These are phyloP conservation scores for Ips nitidus DNA, from an alignment of 1,140 invertebrate genomes.

Conservation along the genomic window DNA sequence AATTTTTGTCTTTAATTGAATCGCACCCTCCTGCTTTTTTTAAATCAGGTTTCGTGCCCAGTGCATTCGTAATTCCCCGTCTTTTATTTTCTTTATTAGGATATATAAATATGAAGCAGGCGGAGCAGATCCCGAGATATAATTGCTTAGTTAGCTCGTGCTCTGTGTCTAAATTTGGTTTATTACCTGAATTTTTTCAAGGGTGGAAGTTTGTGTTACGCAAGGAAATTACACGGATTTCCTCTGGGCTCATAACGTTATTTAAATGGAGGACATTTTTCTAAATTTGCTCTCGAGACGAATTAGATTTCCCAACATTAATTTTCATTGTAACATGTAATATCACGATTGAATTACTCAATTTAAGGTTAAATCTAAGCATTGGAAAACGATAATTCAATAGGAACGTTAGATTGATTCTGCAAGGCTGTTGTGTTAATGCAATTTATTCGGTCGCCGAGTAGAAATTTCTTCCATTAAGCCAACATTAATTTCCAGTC, in stretches of 20 bases:
- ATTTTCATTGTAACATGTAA: too few relatives aligned
- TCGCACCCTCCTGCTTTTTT: constrained; percentile 42
- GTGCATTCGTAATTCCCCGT: constrained; percentile 44
- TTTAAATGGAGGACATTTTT: constrained; percentile 17
- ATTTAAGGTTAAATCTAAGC: too few relatives aligned
- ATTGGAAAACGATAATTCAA: too few relatives aligned
- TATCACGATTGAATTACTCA: too few relatives aligned
- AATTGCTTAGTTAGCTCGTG: constrained; percentile 45
- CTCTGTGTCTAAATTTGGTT: constrained; percentile 28
- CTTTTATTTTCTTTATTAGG: constrained; percentile 49
- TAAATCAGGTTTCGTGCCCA: constrained; percentile 43
- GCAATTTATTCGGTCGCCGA: too few relatives aligned
- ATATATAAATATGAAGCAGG: constrained; percentile 47
- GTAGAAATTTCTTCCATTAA: too few relatives aligned
- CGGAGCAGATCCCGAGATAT: constrained; percentile 39
- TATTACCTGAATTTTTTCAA: constrained; percentile 29
- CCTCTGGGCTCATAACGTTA: constrained; percentile 12
- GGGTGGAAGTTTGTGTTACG: constrained; percentile 15
- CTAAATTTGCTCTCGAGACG: constrained; percentile 7
- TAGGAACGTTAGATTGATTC: too few relatives aligned
- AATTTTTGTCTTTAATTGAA: constrained; percentile 49
- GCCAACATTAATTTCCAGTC: too few relatives aligned
- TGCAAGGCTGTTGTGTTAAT: too few relatives aligned
- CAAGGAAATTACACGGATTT: constrained; percentile 28
- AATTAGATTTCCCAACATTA: background rate